Evolutionary conservation across 2,113 vertebrate species (phyloP).

Genomic region (Tapirus terrestris): DNA sequence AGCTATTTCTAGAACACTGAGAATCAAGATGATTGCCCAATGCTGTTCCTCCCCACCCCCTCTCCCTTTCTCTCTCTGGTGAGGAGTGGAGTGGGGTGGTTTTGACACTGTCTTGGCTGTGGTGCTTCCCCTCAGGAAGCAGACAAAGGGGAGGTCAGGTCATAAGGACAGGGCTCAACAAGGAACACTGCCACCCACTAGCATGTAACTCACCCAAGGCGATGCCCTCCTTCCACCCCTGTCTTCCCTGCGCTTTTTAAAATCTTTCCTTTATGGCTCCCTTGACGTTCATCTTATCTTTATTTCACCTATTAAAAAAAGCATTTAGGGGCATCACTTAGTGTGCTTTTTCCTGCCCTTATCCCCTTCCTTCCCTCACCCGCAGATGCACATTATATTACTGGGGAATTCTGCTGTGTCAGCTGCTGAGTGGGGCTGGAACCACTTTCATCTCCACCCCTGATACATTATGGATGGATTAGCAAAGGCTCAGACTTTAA

Average conservation of each 20-base stretch:
- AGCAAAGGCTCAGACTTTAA: background rate
- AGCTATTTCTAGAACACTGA: background rate
- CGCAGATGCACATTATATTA: background rate
- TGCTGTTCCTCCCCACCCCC: background rate
- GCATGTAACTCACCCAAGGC: background rate
- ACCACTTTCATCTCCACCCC: background rate
- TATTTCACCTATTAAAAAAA: background rate
- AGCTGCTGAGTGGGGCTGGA: background rate
- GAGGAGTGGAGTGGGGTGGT: rapidly evolving
- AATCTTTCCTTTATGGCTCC: background rate
- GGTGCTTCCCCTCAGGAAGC: background rate
- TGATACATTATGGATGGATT: background rate
- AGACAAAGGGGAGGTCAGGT: background rate
- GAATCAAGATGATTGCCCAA: background rate
- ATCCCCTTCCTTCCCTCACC: too few relatives aligned
- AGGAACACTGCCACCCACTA: too few relatives aligned
- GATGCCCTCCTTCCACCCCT: background rate
- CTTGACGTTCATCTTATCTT: background rate
- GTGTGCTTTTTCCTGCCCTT: background rate
- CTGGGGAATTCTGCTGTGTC: background rate
- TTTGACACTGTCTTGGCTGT: background rate
- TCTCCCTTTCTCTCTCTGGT: background rate
- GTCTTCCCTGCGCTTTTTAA: background rate
- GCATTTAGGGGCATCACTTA: background rate
- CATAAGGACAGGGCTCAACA: background rate